Conservation (phyloP, 1,140 invertebrate genomes). For the Coptotermes formosanus region DNA sequence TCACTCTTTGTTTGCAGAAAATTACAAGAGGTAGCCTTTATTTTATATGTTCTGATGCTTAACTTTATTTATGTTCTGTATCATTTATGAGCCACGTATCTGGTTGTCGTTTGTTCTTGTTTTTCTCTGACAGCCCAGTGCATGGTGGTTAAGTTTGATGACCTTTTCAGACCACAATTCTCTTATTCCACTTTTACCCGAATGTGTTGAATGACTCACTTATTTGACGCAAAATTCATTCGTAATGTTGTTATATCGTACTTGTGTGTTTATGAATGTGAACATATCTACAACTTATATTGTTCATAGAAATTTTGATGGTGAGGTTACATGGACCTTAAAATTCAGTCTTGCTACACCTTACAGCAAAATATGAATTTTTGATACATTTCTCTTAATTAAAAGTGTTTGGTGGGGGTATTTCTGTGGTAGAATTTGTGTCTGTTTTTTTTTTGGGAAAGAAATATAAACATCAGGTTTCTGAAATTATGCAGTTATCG, state of each 20-base stretch:
- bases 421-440: too few species aligned
- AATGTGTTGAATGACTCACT: neutral
- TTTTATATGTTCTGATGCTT: neutral
- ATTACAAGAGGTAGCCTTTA: neutral
- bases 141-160: conserved; percentile 15
- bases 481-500: too few species aligned
- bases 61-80: neutral
- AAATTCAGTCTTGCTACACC: too few species aligned
- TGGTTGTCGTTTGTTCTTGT: neutral
- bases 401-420: too few species aligned
- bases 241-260: neutral
- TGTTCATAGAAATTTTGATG: too few species aligned
- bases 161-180: neutral
- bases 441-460: too few species aligned
- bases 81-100: neutral
- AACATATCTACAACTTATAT: too few species aligned
- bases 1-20: conserved; percentile 25
- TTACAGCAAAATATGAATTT: too few species aligned
- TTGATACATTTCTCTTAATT: too few species aligned
- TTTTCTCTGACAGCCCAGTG: conserved; percentile 13
- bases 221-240: neutral
- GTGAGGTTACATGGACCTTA: too few species aligned
- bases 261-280: neutral
- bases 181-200: conserved; percentile 12
- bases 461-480: too few species aligned